Conservation (phyloP, 2,113 vertebrate genomes). For the Psittacula cyanocephala region DNA sequence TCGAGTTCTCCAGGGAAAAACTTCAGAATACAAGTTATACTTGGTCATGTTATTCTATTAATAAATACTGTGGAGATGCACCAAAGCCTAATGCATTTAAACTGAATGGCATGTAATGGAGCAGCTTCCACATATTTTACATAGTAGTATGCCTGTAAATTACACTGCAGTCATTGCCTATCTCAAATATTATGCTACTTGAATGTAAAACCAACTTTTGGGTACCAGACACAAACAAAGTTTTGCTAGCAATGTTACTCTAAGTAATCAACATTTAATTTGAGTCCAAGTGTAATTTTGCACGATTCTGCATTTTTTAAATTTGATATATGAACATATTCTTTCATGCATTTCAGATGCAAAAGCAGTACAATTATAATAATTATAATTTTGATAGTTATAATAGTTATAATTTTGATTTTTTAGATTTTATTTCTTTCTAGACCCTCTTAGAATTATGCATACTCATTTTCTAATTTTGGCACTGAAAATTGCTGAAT, state of each 20-base stretch:
- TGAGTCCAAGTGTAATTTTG: background rate
- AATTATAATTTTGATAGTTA: no score
- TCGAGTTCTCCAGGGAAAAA: background rate
- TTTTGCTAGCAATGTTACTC: background rate
- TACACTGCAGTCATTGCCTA: background rate
- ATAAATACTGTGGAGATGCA: background rate
- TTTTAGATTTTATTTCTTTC: background rate
- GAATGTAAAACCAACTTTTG: background rate
- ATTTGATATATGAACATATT: slow-evolving; percentile 35
- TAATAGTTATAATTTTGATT: background rate
- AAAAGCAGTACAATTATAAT: background rate
- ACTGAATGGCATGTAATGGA: background rate
- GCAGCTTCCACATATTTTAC: background rate
- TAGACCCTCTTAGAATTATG: slow-evolving; percentile 27
- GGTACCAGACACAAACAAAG: background rate
- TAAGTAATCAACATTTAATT: background rate
- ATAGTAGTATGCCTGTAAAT: background rate
- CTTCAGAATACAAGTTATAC: background rate
- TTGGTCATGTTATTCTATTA: background rate
- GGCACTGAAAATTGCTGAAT: slow-evolving; percentile 36
- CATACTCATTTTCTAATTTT: slow-evolving; percentile 42
- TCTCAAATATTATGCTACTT: background rate
- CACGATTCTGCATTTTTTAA: background rate
- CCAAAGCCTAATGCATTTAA: background rate
- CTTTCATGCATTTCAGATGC: slow-evolving; percentile 19